Evolutionary conservation across 2,888 invertebrate species (phyloP), one percentile per base, ranked within the genome.

Genomic region (Trisateles emortualis): DNA sequence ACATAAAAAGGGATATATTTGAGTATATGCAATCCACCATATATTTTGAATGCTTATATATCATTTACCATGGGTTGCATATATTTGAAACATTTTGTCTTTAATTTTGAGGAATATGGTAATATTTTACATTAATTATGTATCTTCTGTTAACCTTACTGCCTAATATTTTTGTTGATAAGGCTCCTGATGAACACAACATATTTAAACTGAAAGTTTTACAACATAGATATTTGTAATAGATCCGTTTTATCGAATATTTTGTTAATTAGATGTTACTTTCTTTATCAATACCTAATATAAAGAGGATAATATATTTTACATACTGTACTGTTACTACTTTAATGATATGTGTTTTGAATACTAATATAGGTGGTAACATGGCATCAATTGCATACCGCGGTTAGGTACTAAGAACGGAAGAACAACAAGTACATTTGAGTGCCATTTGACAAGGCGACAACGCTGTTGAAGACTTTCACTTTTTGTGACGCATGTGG

Each of bases 381-480:
- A 45, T 51, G 35, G 29, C 48, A 52, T 51, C 19, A 14, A 48
- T 49, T 46, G 48, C 13, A 53, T 16, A 47, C 54, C 44, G 52
- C 51, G 45, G 40, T 57, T 68, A 63, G 56, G 58, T 62, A 59
- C 56, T 72, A 69, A 59, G 55, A 60, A 58, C 52, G 63, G 62
- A 66, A 63, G 63, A 75, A 78, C 76, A 72, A 74, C 72, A 88
- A 87, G 87, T 87, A 87, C 86, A 87, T 79, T 79, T 74, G 71
- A 81, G 88, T 89, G 88, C 88, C 88, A 89, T 89, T 83, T 73
- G 76, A 81, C 72, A 70, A 79, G 67, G 70, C 76, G 72, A 76
- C 73, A 74, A 74, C 70, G 50, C 44, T 64, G 66, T 61, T 59
- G 72, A 48, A 49, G 52, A 59, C 56, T 65, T 61, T 59, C 60